Evolutionary conservation across 2,888 invertebrate species (phyloP).

Genomic region (Empis livida): DNA sequence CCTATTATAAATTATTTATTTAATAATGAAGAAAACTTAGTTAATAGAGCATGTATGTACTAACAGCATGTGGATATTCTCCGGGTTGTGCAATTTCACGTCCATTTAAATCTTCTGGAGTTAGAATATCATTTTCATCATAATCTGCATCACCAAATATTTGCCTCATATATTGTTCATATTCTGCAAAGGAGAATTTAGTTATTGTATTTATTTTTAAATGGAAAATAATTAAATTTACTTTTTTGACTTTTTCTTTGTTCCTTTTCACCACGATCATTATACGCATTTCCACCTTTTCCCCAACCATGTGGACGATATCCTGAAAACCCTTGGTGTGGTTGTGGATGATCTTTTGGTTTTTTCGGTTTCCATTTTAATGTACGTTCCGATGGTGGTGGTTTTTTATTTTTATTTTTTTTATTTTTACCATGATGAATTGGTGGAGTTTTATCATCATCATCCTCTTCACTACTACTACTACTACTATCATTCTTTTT

Average conservation of each 20-base stretch:
- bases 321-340: not conserved
- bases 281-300: not conserved
- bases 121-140: not conserved
- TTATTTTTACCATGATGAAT: no score
- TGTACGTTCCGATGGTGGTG: no score
- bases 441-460: no score
- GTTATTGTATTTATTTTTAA: no score
- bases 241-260: not conserved
- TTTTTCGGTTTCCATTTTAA: not conserved
- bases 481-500: no score
- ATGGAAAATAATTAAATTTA: not conserved
- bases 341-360: not conserved
- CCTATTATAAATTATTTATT: not conserved
- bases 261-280: not conserved
- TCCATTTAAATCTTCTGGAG: conserved; percentile 1
- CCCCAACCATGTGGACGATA: not conserved
- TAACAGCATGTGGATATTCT: not conserved
- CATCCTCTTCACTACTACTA: no score
- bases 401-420: no score
- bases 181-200: not conserved
- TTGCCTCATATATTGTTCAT: not conserved
- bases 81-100: not conserved
- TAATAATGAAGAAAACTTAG: no score
- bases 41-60: no score
- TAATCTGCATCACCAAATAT: not conserved